Evolutionary conservation across 37 sponge, comb jelly and placozoan species (phyloP).

Genomic region (Beroe forskalii): DNA sequence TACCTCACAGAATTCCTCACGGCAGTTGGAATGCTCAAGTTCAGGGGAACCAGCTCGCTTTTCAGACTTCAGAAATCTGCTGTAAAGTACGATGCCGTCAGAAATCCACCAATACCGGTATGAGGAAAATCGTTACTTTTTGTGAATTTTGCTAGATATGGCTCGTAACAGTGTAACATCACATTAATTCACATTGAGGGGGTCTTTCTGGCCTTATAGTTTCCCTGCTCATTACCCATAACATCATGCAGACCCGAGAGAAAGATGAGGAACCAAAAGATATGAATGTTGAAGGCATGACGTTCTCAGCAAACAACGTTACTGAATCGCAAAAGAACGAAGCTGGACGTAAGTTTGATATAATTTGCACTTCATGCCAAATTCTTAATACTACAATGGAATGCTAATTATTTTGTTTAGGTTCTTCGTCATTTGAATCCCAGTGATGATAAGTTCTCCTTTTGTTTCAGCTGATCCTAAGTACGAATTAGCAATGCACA

Average conservation of each 20-base stretch:
- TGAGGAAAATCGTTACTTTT: background rate
- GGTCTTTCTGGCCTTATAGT: no score
- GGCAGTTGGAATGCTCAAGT: slow-evolving; percentile 86
- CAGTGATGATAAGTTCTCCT: no score
- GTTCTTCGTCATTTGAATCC: no score
- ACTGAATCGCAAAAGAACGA: background rate
- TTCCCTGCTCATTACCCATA: no score
- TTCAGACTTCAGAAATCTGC: slow-evolving; percentile 80
- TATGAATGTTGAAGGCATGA: slow-evolving; percentile 41
- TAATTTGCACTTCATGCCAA: no score
- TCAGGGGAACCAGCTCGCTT: slow-evolving; percentile 87
- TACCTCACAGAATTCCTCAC: slow-evolving; percentile 73
- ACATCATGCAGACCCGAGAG: background rate
- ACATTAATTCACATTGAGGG: no score
- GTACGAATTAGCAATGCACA: slow-evolving; percentile 68
- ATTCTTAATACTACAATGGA: no score
- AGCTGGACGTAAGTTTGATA: background rate
- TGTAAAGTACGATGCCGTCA: slow-evolving; percentile 65
- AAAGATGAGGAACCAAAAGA: slow-evolving; percentile 39
- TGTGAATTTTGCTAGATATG: no score
- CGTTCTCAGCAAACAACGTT: slow-evolving; percentile 53
- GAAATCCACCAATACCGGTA: slow-evolving; percentile 34
- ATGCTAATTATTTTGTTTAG: no score
- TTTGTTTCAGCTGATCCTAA: slow-evolving; percentile 20
- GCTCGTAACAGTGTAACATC: no score